A percentile compares a stretch with the other conserved stretches of the same genome.
phyloP scores from a whole-genome alignment of 37 sponge, comb jelly and placozoan species.

The Geodia barretti region DNA sequence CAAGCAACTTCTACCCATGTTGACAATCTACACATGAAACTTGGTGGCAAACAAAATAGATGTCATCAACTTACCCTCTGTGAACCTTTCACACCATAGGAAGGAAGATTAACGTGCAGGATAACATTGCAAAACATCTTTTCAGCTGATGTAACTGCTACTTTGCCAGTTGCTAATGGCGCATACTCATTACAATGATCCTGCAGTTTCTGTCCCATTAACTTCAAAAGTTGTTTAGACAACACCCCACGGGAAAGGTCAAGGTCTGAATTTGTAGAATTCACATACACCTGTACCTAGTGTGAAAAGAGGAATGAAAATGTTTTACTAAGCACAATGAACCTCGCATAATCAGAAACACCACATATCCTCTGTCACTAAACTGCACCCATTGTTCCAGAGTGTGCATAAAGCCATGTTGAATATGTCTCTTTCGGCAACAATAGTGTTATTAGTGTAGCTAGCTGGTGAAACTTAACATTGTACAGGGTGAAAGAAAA shows the following conservation, averaged over 20 bases:
- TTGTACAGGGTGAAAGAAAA: too few relatives aligned
- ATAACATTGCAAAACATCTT: conserved; percentile 25
- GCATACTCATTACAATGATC: conserved; percentile 25
- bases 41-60: neutral
- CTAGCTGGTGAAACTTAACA: too few relatives aligned
- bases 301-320: neutral
- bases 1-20: too few relatives aligned
- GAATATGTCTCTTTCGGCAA: too few relatives aligned
- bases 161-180: conserved; percentile 15
- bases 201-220: conserved; percentile 33
- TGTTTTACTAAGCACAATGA: neutral
- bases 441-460: neutral
- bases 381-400: too few relatives aligned
- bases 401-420: too few relatives aligned
- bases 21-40: too few relatives aligned
- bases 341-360: neutral
- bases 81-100: conserved; percentile 1
- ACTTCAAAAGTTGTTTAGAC: conserved; percentile 8
- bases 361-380: neutral
- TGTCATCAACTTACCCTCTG: conserved; percentile 22
- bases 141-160: conserved; percentile 30
- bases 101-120: conserved; percentile 25
- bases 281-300: conserved; percentile 48
- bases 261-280: conserved; percentile 31
- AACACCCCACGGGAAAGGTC: conserved; percentile 21